Conservation (phyloP, 1,140 invertebrate species). For the Aphelinus atriplicis region DNA sequence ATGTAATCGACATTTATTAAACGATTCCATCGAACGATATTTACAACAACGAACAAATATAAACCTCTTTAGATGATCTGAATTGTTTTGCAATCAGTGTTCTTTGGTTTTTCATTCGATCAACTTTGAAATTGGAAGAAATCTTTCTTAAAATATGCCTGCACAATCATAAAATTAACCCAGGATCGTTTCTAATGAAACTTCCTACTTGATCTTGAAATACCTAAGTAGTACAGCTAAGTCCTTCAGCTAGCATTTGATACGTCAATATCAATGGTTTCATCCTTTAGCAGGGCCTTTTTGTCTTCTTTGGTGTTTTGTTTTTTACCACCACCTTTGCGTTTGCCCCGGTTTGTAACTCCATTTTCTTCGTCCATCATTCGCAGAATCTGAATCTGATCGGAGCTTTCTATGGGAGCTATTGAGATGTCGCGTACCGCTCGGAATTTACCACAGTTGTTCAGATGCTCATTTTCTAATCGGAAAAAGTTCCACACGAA, state of each 20-base stretch:
- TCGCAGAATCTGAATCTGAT: slow-evolving; percentile 87
- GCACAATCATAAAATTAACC: no score
- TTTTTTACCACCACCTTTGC: slow-evolving; percentile 66
- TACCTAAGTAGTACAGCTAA: not conserved
- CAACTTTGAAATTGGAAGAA: no score
- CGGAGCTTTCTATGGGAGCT: slow-evolving; percentile 92
- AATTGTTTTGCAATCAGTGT: no score
- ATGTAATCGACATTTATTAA: no score
- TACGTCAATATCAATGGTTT: slow-evolving; percentile 64
- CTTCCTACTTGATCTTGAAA: not conserved
- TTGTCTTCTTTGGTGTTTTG: slow-evolving; percentile 68
- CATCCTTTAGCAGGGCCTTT: slow-evolving; percentile 67
- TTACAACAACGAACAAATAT: no score
- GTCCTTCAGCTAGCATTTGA: slow-evolving; percentile 60
- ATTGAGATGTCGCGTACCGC: slow-evolving; percentile 98
- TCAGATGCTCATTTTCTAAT: slow-evolving; percentile 98
- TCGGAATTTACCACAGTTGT: slow-evolving; percentile 99
- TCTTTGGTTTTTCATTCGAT: no score
- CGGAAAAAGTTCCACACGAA: slow-evolving; percentile 99
- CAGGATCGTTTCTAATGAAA: slow-evolving; percentile 16
- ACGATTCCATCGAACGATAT: no score
- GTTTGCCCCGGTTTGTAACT: slow-evolving; percentile 78
- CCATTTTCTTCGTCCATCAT: slow-evolving; percentile 97
- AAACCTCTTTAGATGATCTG: no score
- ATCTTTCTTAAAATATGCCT: no score